Conservation (phyloP, 2,797 vertebrate genomes). For the Gallinago nigripennis region DNA sequence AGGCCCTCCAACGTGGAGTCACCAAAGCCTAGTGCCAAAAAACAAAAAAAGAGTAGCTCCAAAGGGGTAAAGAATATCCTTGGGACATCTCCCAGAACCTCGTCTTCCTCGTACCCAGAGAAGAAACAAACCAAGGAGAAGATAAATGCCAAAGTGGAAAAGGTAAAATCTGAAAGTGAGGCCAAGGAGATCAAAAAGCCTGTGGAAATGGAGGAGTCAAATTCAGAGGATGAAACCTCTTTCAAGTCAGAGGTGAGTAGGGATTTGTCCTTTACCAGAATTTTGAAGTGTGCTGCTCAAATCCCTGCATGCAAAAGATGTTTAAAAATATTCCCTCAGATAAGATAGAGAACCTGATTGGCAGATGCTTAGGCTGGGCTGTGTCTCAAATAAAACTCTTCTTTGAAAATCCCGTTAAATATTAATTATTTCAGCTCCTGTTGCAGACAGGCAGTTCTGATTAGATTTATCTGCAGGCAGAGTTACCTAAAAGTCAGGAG, state of each 20-base stretch:
- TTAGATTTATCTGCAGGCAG: neutral
- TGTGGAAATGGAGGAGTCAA: slow-evolving; percentile 90
- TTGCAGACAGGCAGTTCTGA: neutral
- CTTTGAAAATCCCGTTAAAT: neutral
- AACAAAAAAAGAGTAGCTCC: slow-evolving; percentile 92
- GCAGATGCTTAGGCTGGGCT: neutral
- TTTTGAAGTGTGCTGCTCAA: neutral
- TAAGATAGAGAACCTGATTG: neutral
- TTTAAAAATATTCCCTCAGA: neutral
- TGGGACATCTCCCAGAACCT: slow-evolving; percentile 84
- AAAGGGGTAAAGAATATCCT: slow-evolving; percentile 87
- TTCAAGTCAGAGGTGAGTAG: slow-evolving; percentile 93
- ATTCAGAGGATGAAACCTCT: slow-evolving; percentile 94
- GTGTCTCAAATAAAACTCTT: neutral
- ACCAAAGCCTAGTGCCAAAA: slow-evolving; percentile 93
- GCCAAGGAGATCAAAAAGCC: slow-evolving; percentile 89
- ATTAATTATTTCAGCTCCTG: neutral
- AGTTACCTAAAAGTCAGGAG: neutral
- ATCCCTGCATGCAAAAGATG: neutral
- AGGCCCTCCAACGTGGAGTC: slow-evolving; percentile 90
- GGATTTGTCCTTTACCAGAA: neutral
- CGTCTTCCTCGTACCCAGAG: slow-evolving; percentile 83
- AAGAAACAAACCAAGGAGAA: slow-evolving; percentile 93
- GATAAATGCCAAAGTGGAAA: slow-evolving; percentile 81
- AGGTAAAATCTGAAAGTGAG: slow-evolving; percentile 87